Percentiles rank a stretch among this genome's conserved stretches.
phyloP scores from a whole-genome alignment of 1,140 invertebrate species.

The Fopius arisanus region DNA sequence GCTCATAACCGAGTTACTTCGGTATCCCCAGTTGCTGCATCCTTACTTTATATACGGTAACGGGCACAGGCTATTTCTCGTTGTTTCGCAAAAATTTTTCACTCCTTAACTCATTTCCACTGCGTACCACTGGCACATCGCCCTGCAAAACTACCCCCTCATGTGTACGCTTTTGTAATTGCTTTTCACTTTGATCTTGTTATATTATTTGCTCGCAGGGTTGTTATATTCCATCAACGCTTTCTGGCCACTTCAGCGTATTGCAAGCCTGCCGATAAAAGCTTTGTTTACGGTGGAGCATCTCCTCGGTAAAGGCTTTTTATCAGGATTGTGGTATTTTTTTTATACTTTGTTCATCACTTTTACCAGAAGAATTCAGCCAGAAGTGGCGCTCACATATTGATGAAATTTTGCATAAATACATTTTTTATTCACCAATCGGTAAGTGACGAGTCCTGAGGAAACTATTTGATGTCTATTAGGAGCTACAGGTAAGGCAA shows the following conservation, averaged over 20 bases:
- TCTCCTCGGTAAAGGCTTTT: too few relatives aligned
- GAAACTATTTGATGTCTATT: slow-evolving; percentile 43
- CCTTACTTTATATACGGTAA: background rate
- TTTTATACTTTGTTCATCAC: background rate
- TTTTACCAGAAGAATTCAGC: background rate
- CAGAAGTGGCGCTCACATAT: background rate
- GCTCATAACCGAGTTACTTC: slow-evolving; percentile 40
- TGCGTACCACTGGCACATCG: background rate
- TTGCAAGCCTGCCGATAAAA: too few relatives aligned
- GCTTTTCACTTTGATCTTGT: background rate
- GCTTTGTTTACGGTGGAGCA: too few relatives aligned
- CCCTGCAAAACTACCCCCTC: background rate
- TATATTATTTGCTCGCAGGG: too few relatives aligned
- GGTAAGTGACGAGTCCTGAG: slow-evolving; percentile 10
- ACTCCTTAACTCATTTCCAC: background rate
- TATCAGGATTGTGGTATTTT: too few relatives aligned
- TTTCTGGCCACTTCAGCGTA: too few relatives aligned
- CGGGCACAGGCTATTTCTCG: background rate
- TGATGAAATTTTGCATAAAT: background rate
- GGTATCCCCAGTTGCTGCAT: slow-evolving; percentile 19
- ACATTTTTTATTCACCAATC: background rate
- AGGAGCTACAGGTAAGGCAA: slow-evolving; percentile 37
- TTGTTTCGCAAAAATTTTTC: slow-evolving; percentile 20
- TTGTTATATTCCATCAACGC: too few relatives aligned
- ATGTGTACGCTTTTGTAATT: background rate